Conservation (phyloP, 2,113 vertebrate species). For the Piprites chloris region DNA sequence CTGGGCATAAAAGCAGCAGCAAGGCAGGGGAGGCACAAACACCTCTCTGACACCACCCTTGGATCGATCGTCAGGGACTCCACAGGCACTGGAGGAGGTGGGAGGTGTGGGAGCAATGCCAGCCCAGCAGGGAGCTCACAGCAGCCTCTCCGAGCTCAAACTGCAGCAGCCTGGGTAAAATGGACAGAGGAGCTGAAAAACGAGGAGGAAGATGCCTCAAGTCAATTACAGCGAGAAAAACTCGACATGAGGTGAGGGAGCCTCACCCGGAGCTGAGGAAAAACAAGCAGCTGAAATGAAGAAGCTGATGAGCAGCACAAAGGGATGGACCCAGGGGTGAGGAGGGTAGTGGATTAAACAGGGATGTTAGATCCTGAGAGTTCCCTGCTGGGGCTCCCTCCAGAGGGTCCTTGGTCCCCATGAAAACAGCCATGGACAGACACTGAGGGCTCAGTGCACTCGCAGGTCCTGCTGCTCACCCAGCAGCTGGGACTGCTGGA, state of each 20-base stretch:
- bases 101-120: background rate
- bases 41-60: background rate
- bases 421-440: background rate
- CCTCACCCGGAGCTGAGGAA: background rate
- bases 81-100: background rate
- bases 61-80: rapidly evolving
- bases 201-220: background rate
- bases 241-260: background rate
- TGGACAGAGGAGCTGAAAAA: background rate
- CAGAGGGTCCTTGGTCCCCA: background rate
- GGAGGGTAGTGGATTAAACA: background rate
- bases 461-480: background rate
- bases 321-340: background rate
- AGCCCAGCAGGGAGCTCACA: background rate
- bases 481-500: background rate
- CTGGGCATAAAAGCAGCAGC: rapidly evolving
- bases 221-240: background rate
- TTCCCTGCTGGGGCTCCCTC: background rate
- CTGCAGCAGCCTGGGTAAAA: background rate
- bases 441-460: background rate
- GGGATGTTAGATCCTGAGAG: background rate
- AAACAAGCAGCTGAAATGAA: background rate
- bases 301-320: background rate
- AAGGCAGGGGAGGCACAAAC: background rate
- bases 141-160: background rate